Conservation (phyloP, 2,888 invertebrate species). For the Hydropsyche betteni region DNA sequence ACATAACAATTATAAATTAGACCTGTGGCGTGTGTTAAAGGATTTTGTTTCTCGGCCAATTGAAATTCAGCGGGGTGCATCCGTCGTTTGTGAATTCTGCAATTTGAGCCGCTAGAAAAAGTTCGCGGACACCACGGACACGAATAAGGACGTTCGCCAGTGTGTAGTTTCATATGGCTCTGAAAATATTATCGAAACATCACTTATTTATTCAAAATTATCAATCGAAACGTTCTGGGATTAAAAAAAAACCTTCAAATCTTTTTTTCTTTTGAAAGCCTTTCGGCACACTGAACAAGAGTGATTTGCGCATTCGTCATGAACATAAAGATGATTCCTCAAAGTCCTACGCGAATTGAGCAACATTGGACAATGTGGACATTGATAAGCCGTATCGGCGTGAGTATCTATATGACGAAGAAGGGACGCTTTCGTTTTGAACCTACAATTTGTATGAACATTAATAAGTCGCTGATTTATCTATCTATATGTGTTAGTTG, state of each 20-base stretch:
- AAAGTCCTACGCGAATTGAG: constrained; percentile 49
- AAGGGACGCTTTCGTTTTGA: constrained; percentile 55
- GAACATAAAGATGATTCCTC: constrained; percentile 52
- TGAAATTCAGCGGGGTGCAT: constrained; percentile 54
- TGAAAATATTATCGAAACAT: constrained; percentile 43
- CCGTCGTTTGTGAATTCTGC: constrained; percentile 55
- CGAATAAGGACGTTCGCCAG: constrained; percentile 54
- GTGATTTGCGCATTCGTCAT: constrained; percentile 54
- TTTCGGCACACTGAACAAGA: constrained; percentile 54
- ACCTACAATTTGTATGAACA: constrained; percentile 48
- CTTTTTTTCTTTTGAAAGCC: constrained; percentile 54
- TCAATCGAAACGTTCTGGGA: not conserved
- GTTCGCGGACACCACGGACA: constrained; percentile 55
- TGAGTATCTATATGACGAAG: constrained; percentile 52
- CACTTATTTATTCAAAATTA: not conserved
- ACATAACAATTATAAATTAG: not conserved
- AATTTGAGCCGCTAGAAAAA: constrained; percentile 55
- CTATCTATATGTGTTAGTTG: not conserved
- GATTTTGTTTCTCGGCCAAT: constrained; percentile 45
- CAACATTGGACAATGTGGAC: constrained; percentile 50
- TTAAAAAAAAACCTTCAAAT: constrained; percentile 50
- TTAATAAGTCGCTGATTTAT: no score
- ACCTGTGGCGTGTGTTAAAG: constrained; percentile 42
- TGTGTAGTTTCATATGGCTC: constrained; percentile 55
- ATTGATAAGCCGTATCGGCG: constrained; percentile 49